Percentiles rank a stretch among this genome's conserved stretches.
Evolutionary conservation across 1,140 invertebrate species (phyloP).

Genomic region (Diorhabda carinulata): DNA sequence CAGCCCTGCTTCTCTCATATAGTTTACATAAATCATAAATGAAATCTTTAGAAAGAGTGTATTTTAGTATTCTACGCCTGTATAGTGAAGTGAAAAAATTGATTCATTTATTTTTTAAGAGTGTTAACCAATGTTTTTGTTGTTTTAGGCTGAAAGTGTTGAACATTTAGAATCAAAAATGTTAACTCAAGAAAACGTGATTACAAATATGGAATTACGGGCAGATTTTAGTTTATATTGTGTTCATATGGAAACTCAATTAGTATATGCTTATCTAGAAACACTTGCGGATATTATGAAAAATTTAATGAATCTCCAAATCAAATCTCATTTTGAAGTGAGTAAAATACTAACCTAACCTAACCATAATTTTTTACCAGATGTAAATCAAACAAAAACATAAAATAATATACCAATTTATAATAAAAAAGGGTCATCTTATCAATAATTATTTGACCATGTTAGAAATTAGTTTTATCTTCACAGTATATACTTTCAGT

Average conservation of each 20-base stretch:
- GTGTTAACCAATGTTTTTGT: neutral
- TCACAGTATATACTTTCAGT: too few relatives aligned
- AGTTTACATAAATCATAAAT: too few relatives aligned
- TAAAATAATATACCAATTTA: too few relatives aligned
- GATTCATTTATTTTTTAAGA: too few relatives aligned
- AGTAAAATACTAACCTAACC: constrained; percentile 10
- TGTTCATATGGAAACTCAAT: constrained; percentile 68
- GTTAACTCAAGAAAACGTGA: constrained; percentile 67
- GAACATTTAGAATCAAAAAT: constrained; percentile 66
- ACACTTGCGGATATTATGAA: constrained; percentile 61
- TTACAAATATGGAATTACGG: constrained; percentile 65
- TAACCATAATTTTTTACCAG: too few relatives aligned
- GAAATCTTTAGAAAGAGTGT: too few relatives aligned
- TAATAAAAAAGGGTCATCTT: too few relatives aligned
- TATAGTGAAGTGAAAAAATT: too few relatives aligned
- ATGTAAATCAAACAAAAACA: neutral
- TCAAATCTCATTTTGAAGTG: constrained; percentile 62
- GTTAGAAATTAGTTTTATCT: too few relatives aligned
- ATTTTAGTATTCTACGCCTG: too few relatives aligned
- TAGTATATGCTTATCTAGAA: constrained; percentile 66
- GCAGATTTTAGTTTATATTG: constrained; percentile 69
- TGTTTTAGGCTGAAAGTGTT: constrained; percentile 58
- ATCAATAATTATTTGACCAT: too few relatives aligned
- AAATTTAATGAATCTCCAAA: constrained; percentile 59
- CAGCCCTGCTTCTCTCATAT: too few relatives aligned